Evolutionary conservation across 92 coral and sea anemone genomes (phyloP).

Genomic region (Palythoa grandis): DNA sequence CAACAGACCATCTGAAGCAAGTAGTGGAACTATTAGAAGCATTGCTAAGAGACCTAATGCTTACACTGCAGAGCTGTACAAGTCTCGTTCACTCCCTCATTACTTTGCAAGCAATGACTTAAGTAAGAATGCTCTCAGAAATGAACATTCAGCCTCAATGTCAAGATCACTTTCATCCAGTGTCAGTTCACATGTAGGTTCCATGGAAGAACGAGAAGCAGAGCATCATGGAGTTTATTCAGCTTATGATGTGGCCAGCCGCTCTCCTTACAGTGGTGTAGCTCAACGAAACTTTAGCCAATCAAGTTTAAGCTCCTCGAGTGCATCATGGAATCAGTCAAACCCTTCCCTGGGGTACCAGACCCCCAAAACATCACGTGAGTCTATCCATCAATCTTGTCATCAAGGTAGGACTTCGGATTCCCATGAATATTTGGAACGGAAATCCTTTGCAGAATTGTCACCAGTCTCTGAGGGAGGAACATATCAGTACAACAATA

Average conservation of each 20-base stretch:
- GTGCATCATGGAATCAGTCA: slow-evolving; percentile 87
- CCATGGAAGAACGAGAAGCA: slow-evolving; percentile 76
- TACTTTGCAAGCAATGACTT: not conserved
- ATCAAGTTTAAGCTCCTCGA: slow-evolving; percentile 89
- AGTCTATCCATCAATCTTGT: slow-evolving; percentile 31
- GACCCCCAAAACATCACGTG: slow-evolving; percentile 45
- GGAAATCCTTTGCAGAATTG: slow-evolving; percentile 24
- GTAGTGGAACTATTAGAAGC: not conserved
- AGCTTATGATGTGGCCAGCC: slow-evolving; percentile 81
- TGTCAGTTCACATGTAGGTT: slow-evolving; percentile 81
- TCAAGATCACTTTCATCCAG: slow-evolving; percentile 83
- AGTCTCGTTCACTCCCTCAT: slow-evolving; percentile 2
- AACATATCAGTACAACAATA: not conserved
- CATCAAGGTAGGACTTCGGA: slow-evolving; percentile 21
- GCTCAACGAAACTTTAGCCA: slow-evolving; percentile 73
- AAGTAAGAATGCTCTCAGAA: slow-evolving; percentile 1
- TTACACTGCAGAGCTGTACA: slow-evolving; percentile 43
- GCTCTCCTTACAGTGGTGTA: slow-evolving; percentile 77
- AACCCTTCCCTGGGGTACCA: slow-evolving; percentile 49
- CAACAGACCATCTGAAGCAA: not conserved
- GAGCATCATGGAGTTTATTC: slow-evolving; percentile 85
- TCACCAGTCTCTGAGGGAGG: slow-evolving; percentile 39
- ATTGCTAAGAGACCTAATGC: not conserved
- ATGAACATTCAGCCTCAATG: slow-evolving; percentile 42
- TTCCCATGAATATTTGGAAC: slow-evolving; percentile 18